Conservation (phyloP, 2,888 invertebrate species). For the Pristionchus entomophagus region DNA sequence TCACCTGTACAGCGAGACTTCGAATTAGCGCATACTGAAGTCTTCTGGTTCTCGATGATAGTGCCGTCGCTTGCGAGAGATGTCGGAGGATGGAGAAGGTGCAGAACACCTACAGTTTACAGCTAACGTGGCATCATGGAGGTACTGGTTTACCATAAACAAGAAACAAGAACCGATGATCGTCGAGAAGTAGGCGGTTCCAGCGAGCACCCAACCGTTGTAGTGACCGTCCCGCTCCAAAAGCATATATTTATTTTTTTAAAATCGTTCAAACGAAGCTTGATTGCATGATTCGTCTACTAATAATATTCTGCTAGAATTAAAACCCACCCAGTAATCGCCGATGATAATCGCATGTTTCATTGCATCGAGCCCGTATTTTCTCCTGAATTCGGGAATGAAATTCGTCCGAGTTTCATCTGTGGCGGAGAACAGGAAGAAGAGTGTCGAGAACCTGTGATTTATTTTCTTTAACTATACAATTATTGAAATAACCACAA, state of each 20-base stretch:
- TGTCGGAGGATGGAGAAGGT: background rate
- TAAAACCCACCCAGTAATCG: too few species aligned
- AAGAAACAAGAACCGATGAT: background rate
- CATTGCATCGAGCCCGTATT: background rate
- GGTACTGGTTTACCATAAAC: background rate
- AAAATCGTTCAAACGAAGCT: too few species aligned
- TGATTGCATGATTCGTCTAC: too few species aligned
- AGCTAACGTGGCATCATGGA: too few species aligned
- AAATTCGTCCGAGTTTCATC: background rate
- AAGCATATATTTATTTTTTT: too few species aligned
- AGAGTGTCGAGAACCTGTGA: background rate
- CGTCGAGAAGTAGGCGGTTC: background rate
- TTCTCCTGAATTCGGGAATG: background rate
- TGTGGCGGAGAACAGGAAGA: background rate
- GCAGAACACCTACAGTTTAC: background rate
- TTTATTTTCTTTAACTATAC: too few species aligned
- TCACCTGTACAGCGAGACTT: background rate
- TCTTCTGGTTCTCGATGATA: background rate
- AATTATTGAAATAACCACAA: background rate
- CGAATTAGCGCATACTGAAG: constrained; percentile 4
- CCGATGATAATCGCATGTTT: too few species aligned
- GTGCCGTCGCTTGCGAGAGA: background rate
- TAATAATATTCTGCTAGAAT: too few species aligned
- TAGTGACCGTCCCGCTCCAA: background rate
- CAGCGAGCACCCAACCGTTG: background rate